These are phyloP conservation scores for Crepidodera aurea DNA, from an alignment of 2,888 invertebrate genomes.

Conservation along the genomic window DNA sequence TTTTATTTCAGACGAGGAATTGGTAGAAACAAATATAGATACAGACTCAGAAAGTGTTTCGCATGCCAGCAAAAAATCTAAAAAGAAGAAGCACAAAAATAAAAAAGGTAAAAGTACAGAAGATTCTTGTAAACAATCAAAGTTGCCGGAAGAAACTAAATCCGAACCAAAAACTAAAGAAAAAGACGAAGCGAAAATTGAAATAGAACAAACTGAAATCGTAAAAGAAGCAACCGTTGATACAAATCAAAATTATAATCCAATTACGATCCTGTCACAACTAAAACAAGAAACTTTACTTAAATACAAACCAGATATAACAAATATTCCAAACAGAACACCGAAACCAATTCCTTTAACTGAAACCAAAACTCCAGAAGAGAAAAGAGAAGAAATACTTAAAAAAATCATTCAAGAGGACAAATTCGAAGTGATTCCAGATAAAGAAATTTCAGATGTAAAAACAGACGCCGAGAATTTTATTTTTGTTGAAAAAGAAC, in stretches of 20 bases:
- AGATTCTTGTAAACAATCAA: not conserved
- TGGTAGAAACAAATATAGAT: conserved; percentile 35
- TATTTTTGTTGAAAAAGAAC: conserved; percentile 6
- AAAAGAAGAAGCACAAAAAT: conserved; percentile 13
- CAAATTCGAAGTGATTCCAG: conserved; percentile 9
- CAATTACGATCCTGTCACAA: conserved; percentile 30
- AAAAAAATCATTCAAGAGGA: not conserved
- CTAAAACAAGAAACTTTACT: conserved; percentile 44
- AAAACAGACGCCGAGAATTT: not conserved
- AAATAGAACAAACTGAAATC: not conserved
- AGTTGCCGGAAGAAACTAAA: not conserved
- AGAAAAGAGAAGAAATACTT: not conserved
- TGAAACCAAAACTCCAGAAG: conserved; percentile 8
- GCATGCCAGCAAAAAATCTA: conserved; percentile 7
- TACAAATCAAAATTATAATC: not conserved
- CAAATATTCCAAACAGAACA: conserved; percentile 30
- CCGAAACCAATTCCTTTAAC: conserved; percentile 7
- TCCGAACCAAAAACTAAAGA: not conserved
- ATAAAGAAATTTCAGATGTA: not conserved
- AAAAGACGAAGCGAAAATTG: not conserved
- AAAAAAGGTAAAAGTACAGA: conserved; percentile 6
- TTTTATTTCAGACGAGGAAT: conserved; percentile 40
- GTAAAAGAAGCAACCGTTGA: not conserved
- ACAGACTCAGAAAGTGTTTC: conserved; percentile 1
- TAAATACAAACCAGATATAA: conserved; percentile 43